Percentiles rank a stretch among this genome's conserved stretches.
Evolutionary conservation across 2,888 invertebrate species (phyloP).

Genomic region (Lasioglossum pauxillum): DNA sequence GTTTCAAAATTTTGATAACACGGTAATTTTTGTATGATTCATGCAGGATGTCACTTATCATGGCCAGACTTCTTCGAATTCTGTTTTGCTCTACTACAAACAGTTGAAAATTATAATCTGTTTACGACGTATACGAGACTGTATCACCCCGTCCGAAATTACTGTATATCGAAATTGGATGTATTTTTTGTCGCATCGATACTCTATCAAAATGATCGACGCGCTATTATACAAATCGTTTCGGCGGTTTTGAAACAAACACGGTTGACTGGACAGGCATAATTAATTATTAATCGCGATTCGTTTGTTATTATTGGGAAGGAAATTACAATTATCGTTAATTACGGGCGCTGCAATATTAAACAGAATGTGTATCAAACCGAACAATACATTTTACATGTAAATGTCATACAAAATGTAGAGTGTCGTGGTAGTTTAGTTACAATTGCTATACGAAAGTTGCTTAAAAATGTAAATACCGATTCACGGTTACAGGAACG

Average conservation of each 20-base stretch:
- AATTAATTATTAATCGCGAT: neutral
- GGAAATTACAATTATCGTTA: neutral
- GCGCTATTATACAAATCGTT: neutral
- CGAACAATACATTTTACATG: neutral
- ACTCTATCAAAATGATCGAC: neutral
- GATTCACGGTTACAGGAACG: neutral
- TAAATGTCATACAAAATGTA: neutral
- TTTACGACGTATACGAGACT: neutral
- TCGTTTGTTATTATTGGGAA: neutral
- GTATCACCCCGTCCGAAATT: neutral
- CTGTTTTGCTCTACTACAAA: too few relatives aligned
- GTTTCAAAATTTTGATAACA: neutral
- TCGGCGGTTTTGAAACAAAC: neutral
- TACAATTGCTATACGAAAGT: neutral
- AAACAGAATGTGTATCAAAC: neutral
- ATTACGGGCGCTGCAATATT: neutral
- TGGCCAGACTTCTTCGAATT: too few relatives aligned
- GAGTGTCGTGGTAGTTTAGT: neutral
- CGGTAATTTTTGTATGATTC: too few relatives aligned
- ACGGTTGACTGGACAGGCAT: neutral
- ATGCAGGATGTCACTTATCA: too few relatives aligned
- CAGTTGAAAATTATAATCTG: too few relatives aligned
- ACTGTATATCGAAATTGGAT: neutral
- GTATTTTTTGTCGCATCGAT: neutral
- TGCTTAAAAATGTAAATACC: neutral